These are phyloP conservation scores for Nasonia oneida DNA, from an alignment of 2,888 invertebrate genomes.

Conservation along the genomic window DNA sequence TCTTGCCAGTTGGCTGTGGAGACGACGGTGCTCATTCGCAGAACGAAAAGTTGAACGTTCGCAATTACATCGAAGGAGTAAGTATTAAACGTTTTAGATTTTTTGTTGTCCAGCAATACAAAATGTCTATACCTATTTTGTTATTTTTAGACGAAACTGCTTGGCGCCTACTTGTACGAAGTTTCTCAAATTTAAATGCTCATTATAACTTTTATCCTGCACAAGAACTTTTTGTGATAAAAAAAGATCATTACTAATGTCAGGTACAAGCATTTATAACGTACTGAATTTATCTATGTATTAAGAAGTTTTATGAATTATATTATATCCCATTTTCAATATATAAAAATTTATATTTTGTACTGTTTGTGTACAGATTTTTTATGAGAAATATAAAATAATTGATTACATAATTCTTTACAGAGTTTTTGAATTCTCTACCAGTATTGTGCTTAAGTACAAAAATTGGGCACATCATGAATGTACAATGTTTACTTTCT, in stretches of 20 bases:
- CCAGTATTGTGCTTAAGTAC: background rate
- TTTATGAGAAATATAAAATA: conserved; percentile 46
- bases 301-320: conserved; percentile 48
- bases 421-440: conserved; percentile 25
- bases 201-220: conserved; percentile 23
- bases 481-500: background rate
- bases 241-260: conserved; percentile 17
- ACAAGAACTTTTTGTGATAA: conserved; percentile 36
- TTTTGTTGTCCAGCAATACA: background rate
- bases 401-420: conserved; percentile 51
- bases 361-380: conserved; percentile 51
- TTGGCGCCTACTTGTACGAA: conserved; percentile 94
- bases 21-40: conserved; percentile 99
- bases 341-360: conserved; percentile 54
- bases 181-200: conserved; percentile 81
- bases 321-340: conserved; percentile 35
- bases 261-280: conserved; percentile 43
- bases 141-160: conserved; percentile 90
- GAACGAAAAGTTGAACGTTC: conserved; percentile 96
- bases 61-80: conserved; percentile 97
- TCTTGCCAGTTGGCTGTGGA: conserved; percentile 96
- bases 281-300: conserved; percentile 35
- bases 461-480: no score
- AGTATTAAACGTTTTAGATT: conserved; percentile 75
- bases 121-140: conserved; percentile 34